Percentiles rank a stretch among this genome's conserved stretches.
Evolutionary conservation across 2,797 vertebrate genomes (phyloP).

Genomic region (Psittacula derbiana): DNA sequence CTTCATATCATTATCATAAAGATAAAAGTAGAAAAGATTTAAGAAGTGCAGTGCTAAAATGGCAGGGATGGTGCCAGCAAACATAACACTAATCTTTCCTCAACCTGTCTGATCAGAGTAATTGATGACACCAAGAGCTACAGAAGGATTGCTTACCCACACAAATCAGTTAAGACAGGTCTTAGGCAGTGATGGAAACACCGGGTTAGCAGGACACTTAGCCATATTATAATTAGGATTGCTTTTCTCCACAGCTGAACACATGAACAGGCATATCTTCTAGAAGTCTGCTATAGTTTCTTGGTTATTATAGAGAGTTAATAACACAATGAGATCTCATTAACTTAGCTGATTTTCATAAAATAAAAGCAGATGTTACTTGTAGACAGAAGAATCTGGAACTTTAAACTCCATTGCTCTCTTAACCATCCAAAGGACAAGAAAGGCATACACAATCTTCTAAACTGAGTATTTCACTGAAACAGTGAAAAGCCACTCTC

Average conservation of each 20-base stretch:
- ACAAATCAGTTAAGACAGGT: not conserved
- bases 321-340: not conserved
- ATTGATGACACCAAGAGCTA: not conserved
- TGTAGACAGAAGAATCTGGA: not conserved
- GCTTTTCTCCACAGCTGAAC: not conserved
- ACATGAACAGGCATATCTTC: not conserved
- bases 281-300: not conserved
- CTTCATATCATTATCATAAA: not conserved
- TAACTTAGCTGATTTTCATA: not conserved
- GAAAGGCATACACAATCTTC: not conserved
- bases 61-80: not conserved
- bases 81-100: not conserved
- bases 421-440: not conserved
- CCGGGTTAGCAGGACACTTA: not conserved
- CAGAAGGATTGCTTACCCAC: not conserved
- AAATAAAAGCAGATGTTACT: not conserved
- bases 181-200: not conserved
- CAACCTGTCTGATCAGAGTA: not conserved
- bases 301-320: not conserved
- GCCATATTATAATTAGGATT: not conserved
- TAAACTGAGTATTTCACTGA: not conserved
- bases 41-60: not conserved
- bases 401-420: not conserved
- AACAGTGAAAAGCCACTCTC: not conserved
- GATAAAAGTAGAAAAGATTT: constrained; percentile 19